Conservation (phyloP, 2,797 vertebrate species). For the Chaetophractus vellerosus region DNA sequence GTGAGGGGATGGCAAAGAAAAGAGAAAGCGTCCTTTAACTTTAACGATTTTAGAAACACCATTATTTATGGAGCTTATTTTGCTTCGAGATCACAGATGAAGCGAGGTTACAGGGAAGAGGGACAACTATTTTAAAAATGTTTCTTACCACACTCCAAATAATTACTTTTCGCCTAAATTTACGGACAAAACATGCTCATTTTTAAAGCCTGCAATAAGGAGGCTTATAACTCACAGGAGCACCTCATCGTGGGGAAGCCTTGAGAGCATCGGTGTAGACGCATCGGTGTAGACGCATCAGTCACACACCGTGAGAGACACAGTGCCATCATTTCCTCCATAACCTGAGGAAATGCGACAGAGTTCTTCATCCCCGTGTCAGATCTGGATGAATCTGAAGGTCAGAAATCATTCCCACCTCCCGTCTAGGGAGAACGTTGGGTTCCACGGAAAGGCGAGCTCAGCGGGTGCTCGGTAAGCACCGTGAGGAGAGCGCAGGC, state of each 20-base stretch:
- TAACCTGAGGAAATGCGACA: constrained; percentile 1
- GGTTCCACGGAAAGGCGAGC: not conserved
- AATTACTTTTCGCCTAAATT: constrained; percentile 54
- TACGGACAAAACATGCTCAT: not conserved
- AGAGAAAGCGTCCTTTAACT: not conserved
- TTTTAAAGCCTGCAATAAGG: constrained; percentile 69
- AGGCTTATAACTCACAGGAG: constrained; percentile 27
- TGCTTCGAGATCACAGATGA: constrained; percentile 62
- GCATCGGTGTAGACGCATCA: not conserved
- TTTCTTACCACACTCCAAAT: constrained; percentile 16
- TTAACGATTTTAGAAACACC: not conserved
- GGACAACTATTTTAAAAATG: constrained; percentile 50
- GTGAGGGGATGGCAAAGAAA: not conserved
- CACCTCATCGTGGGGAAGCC: not conserved
- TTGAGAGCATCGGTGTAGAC: not conserved
- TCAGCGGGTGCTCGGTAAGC: not conserved
- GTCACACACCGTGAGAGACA: not conserved
- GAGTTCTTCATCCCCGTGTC: not conserved
- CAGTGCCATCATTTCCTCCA: not conserved
- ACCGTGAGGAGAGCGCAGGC: fast-evolving
- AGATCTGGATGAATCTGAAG: not conserved
- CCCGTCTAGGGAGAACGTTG: not conserved
- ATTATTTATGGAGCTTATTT: constrained; percentile 51
- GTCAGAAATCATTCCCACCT: not conserved
- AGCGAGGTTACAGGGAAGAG: not conserved